Conservation (phyloP, 2,888 invertebrate species). For the Embidobia sp. region DNA sequence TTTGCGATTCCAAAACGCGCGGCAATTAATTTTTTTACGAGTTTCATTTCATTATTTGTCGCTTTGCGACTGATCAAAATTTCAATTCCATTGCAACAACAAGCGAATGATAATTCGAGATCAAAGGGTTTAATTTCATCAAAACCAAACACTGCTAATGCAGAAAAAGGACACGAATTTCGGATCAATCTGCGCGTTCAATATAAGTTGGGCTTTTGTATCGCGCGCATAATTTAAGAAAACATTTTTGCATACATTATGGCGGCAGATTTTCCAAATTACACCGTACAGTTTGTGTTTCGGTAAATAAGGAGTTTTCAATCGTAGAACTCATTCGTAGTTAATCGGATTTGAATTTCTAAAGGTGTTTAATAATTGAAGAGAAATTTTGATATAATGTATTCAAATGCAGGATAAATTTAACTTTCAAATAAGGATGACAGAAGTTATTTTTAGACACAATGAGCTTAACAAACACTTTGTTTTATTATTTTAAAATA, state of each 20-base stretch:
- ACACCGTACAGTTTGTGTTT: slow-evolving; percentile 2
- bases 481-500: too few relatives aligned
- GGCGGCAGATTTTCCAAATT: neutral
- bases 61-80: neutral
- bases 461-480: too few relatives aligned
- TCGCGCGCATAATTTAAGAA: neutral
- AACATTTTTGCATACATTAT: slow-evolving; percentile 16
- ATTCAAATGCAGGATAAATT: slow-evolving; percentile 14
- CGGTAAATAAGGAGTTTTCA: slow-evolving; percentile 25
- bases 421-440: slow-evolving; percentile 17
- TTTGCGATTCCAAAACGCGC: too few relatives aligned
- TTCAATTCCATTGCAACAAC: neutral
- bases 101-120: neutral
- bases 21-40: too few relatives aligned
- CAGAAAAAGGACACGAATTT: neutral
- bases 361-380: slow-evolving; percentile 15
- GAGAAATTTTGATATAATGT: slow-evolving; percentile 26
- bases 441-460: slow-evolving; percentile 12
- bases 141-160: neutral
- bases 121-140: neutral
- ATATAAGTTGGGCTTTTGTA: neutral
- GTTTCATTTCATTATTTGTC: too few relatives aligned
- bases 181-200: neutral
- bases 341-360: slow-evolving; percentile 33
- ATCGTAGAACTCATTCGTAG: slow-evolving; percentile 3